Percentiles rank a stretch among this genome's conserved stretches.
These are phyloP conservation scores for Limanda limanda DNA, from an alignment of 2,113 vertebrate genomes.

Conservation along the genomic window DNA sequence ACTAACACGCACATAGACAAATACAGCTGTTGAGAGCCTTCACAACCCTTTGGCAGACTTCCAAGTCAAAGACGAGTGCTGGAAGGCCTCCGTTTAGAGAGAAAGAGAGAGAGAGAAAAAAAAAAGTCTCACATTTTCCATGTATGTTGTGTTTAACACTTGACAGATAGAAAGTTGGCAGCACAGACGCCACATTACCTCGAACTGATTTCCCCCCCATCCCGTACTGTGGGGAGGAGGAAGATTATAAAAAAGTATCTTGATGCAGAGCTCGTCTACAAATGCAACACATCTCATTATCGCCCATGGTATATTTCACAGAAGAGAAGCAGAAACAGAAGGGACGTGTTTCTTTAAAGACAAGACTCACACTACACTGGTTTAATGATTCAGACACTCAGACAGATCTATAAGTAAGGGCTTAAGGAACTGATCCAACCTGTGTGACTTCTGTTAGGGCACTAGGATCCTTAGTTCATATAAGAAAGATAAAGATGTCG, in stretches of 20 bases:
- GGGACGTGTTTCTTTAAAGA: background rate
- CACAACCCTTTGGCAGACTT: constrained; percentile 68
- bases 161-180: constrained; percentile 70
- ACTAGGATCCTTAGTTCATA: background rate
- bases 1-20: constrained; percentile 64
- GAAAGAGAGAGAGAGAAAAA: constrained; percentile 41
- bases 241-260: constrained; percentile 35
- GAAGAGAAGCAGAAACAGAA: constrained; percentile 25
- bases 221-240: constrained; percentile 30
- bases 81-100: constrained; percentile 64
- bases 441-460: constrained; percentile 28
- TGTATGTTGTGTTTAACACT: constrained; percentile 62
- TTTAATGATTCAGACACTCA: constrained; percentile 30
- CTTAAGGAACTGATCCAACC: background rate
- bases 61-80: constrained; percentile 75
- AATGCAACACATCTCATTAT: constrained; percentile 9
- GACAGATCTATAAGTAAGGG: background rate
- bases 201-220: constrained; percentile 35
- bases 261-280: constrained; percentile 43
- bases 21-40: constrained; percentile 84
- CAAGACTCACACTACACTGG: background rate
- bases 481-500: constrained; percentile 10
- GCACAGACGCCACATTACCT: constrained; percentile 32
- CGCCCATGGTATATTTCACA: constrained; percentile 3
- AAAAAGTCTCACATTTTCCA: constrained; percentile 62